Evolutionary conservation across 1,140 invertebrate genomes (phyloP).

Genomic region (Stegodyphus mimosarum): DNA sequence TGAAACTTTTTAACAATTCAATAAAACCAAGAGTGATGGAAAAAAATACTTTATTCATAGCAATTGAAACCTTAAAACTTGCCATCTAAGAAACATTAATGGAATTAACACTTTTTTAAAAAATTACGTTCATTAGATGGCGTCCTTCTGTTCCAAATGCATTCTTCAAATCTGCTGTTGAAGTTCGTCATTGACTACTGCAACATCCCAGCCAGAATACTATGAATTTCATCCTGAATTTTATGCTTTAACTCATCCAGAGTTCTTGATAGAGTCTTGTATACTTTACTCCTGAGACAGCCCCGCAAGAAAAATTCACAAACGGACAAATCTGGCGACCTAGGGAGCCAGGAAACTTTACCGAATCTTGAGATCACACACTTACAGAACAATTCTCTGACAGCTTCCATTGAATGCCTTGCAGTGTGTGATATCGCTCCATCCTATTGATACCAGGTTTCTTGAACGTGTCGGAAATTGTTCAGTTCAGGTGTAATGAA

Average conservation of each 20-base stretch:
- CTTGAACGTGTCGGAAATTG: neutral
- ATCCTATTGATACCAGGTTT: conserved; percentile 49
- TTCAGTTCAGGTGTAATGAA: conserved; percentile 16
- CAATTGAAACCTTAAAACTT: conserved; percentile 9
- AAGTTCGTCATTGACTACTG: conserved; percentile 1
- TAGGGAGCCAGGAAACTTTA: conserved; percentile 6
- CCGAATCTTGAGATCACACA: conserved; percentile 17
- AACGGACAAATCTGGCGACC: conserved; percentile 9
- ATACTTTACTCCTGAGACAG: conserved; percentile 13
- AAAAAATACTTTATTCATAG: conserved; percentile 14
- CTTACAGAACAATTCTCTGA: neutral
- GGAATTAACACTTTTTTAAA: neutral
- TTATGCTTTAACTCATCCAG: conserved; percentile 8
- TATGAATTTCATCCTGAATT: conserved; percentile 11
- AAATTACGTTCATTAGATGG: conserved; percentile 1
- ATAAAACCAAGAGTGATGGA: neutral
- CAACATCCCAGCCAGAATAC: conserved; percentile 4
- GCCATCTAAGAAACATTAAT: conserved; percentile 8
- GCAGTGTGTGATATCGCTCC: conserved; percentile 41
- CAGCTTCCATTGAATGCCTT: conserved; percentile 3
- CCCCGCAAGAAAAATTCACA: conserved; percentile 20
- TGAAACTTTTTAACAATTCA: neutral
- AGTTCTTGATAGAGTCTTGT: conserved; percentile 6
- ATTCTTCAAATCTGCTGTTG: conserved; percentile 3
- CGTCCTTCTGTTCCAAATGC: conserved; percentile 8